Evolutionary conservation across 2,888 invertebrate genomes (phyloP), one percentile per base, ranked within the genome.

Genomic region (Zelleria hepariella): DNA sequence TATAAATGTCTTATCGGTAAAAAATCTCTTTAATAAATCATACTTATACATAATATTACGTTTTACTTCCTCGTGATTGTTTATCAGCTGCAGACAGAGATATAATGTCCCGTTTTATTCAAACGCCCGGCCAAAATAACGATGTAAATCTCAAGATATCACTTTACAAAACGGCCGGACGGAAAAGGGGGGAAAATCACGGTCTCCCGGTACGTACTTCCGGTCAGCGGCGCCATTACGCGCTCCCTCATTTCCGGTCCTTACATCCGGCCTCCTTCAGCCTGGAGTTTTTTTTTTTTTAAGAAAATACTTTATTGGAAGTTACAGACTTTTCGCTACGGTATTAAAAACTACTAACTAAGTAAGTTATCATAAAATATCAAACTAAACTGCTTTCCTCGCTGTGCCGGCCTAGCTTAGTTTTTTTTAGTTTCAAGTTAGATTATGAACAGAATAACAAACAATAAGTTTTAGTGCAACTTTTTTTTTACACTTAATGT

Each of bases 191-290:
- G 32, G 32, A 42, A 42, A 42, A 42, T 42, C 32, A 42, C 32
- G 75, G 73, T 73, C 75, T 72, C 66, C 67, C 71, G 70, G 69
- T 68, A n/a, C 66, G 70, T 70, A 32, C 57, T 75, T 77, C 79
- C 80, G 76, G 64, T 66, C 62, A 70, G 71, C 67, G 71, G 68
- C 71, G 73, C 76, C 75, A 75, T 80, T 77, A 79, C 71, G 64
- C 64, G 67, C 69, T 73, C 42, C 77, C 75, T 77, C 73, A 75
- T 79, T 80, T 81, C 81, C 80, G 68, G 67, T 59, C 65, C 62
- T 61, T 66, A 68, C 70, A 73, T 69, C 70, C 68, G n/a, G 57
- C 58, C 53, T 10, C 23, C 32, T 47, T 23, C 18, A 26, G 53
- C 23, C 27, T 42, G 23, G 15, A 55, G 47, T 42, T 56, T 6